phyloP scores from a whole-genome alignment of 2,797 vertebrate species.

The Danio jaintianensis region DNA sequence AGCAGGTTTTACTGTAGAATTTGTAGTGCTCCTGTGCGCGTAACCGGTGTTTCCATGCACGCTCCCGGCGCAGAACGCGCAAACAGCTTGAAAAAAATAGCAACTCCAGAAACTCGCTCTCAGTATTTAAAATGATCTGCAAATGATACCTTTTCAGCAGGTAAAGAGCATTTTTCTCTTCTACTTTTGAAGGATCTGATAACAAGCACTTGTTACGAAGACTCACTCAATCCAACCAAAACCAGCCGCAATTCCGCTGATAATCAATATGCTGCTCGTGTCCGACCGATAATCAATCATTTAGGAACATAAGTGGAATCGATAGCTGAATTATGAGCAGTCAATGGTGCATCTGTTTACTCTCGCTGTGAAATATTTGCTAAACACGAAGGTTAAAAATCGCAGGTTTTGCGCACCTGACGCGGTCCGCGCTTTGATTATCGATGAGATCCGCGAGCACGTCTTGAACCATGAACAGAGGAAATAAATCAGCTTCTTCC shows the following conservation, averaged over 20 bases:
- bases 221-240: not conserved
- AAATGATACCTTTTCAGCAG: no score
- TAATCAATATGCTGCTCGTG: slow-evolving; percentile 3
- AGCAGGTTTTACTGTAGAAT: not conserved
- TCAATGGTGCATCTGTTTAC: not conserved
- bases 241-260: not conserved
- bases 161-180: no score
- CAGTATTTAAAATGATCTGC: not conserved
- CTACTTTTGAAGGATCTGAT: no score
- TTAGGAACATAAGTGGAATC: slow-evolving; percentile 4
- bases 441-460: slow-evolving; percentile 9
- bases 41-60: no score
- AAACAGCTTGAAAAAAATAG: not conserved
- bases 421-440: slow-evolving; percentile 22
- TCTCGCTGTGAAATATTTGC: not conserved
- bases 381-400: not conserved
- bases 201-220: not conserved
- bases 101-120: not conserved
- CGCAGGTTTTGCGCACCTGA: not conserved
- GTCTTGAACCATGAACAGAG: not conserved
- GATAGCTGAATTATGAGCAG: slow-evolving; percentile 16
- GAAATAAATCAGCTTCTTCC: not conserved
- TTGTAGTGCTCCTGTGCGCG: not conserved
- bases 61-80: slow-evolving; percentile 2
- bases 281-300: slow-evolving; percentile 18